Base-by-base conservation (phyloP, 1,140 invertebrate genomes). In the Achatina immaculata region DNA sequence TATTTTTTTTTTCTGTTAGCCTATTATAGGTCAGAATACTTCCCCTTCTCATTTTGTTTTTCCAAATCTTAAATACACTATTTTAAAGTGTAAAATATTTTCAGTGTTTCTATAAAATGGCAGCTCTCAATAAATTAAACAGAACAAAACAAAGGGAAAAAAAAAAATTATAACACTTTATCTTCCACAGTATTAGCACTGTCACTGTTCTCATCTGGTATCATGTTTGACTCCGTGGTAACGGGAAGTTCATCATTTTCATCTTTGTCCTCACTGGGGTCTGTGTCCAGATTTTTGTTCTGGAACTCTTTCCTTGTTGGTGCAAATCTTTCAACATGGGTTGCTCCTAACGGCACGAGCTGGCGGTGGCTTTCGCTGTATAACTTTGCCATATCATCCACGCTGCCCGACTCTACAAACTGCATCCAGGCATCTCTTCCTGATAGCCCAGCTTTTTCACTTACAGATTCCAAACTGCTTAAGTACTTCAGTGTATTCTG, bases 401-500 rank as follows among this genome's bases (percentile, higher is more conserved):
- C 62, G 45, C 28, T 2, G 4, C 11, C 62, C 4, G 28, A 6
- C 0, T 42, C n/a, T n/a, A 31, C n/a, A 43, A 78, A 38, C n/a
- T 7, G 1, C 19, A 7, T 24, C 43, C 19, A 24, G n/a, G 68
- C 38, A 16, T 72, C 68, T 24, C 24, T 36, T 31, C 43, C 51
- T 14, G 34, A 4, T 31, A 19, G 62, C 24, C 78, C 58, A 16
- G 48, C 43, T 72, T 68, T 80, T 9, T 40, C 78, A 72, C 66
- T 72, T 1, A 68, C 78, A 16, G 3, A 1, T 40, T 80, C 78
- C 28, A 80, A 36, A 45, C 45, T 72, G 16, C 40, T 48, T 11
- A 80, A 31, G 36, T 55, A 40, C 28, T 65, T 38, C 43, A 80
- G 11, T 28, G 66, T 80, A 14, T 80, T 71, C 78, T 80, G 76